These are phyloP conservation scores for Oreochromis aureus DNA, from an alignment of 2,113 vertebrate species.

Conservation along the genomic window DNA sequence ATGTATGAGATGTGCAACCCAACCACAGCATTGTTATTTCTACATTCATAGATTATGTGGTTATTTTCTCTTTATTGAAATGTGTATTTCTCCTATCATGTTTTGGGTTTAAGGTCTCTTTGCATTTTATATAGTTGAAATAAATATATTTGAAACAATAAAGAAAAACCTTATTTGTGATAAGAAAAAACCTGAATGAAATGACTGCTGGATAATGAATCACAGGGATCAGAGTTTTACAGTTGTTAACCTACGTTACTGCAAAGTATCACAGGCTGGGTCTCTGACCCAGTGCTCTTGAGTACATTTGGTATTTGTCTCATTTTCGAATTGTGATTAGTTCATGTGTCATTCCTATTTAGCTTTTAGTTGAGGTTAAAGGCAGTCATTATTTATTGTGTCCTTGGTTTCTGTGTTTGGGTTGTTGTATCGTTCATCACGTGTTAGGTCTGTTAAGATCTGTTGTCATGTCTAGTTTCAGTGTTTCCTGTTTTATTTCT, in stretches of 20 bases:
- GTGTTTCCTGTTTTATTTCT: background rate
- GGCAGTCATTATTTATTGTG: background rate
- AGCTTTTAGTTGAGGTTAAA: background rate
- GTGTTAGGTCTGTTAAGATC: background rate
- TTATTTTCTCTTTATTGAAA: background rate
- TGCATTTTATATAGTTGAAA: fast-evolving
- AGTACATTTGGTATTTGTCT: background rate
- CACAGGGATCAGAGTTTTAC: background rate
- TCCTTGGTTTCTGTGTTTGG: background rate
- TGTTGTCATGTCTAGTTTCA: background rate
- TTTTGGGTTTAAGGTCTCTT: background rate
- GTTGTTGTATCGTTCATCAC: background rate
- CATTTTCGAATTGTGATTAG: background rate
- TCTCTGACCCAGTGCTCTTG: background rate
- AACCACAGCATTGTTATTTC: background rate
- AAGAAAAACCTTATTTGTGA: background rate
- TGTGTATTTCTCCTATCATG: background rate
- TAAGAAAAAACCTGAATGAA: background rate
- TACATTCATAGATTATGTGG: background rate
- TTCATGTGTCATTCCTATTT: background rate
- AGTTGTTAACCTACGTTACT: fast-evolving
- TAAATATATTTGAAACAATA: background rate
- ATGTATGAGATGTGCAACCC: background rate
- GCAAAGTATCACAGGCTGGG: too few relatives aligned
- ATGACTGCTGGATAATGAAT: background rate